These are phyloP conservation scores for Coelogynopora nodosa DNA, from an alignment of 2,888 invertebrate species.

Conservation along the genomic window DNA sequence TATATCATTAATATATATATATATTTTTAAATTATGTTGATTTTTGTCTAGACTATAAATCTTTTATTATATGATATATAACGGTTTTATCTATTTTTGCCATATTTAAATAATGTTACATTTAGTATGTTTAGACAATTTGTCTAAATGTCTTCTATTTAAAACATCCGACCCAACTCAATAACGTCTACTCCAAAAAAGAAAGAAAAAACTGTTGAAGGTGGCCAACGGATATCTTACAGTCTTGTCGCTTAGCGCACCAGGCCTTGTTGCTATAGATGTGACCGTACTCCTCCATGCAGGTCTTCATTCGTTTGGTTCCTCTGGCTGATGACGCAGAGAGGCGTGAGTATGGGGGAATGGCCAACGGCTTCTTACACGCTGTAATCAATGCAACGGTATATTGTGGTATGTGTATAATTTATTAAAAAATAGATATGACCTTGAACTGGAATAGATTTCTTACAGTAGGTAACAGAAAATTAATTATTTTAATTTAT, in stretches of 20 bases:
- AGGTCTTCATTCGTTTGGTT: constrained; percentile 62
- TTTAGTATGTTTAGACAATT: too few relatives aligned
- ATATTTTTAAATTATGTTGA: too few relatives aligned
- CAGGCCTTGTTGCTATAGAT: constrained; percentile 64
- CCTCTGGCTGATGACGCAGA: constrained; percentile 62
- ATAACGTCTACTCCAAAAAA: too few relatives aligned
- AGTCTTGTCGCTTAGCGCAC: constrained; percentile 64
- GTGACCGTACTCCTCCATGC: constrained; percentile 64
- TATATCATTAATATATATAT: too few relatives aligned
- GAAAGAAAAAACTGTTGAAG: neutral
- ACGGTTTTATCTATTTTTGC: too few relatives aligned
- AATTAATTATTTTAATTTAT: too few relatives aligned
- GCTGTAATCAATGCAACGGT: constrained; percentile 56
- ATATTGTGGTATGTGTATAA: neutral
- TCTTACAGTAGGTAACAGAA: too few relatives aligned
- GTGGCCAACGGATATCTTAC: constrained; percentile 51
- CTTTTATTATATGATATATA: too few relatives aligned
- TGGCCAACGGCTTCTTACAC: constrained; percentile 63
- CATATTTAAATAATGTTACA: too few relatives aligned
- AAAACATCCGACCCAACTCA: too few relatives aligned
- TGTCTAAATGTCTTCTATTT: too few relatives aligned
- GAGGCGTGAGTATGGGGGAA: constrained; percentile 62
- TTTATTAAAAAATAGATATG: neutral
- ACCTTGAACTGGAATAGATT: neutral
- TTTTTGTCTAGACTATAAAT: too few relatives aligned